phyloP scores from a whole-genome alignment of 2,113 vertebrate species.

The Panurus biarmicus region DNA sequence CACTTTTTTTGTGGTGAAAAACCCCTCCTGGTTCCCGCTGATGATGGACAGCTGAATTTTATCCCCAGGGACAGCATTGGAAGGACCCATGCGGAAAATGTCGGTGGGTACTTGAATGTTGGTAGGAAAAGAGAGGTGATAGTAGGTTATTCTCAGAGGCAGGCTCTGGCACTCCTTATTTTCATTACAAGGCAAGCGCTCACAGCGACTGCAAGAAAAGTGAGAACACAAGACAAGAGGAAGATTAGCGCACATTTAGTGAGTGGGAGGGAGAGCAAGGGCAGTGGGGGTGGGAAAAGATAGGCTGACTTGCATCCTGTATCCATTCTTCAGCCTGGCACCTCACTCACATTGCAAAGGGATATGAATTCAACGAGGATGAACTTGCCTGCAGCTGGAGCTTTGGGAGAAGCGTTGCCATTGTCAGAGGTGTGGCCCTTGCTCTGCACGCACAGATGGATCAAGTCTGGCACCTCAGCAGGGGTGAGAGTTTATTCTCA shows the following conservation, averaged over 20 bases:
- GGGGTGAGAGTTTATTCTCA: not conserved
- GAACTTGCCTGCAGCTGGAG: not conserved
- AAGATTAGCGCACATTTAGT: constrained; percentile 65
- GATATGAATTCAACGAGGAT: not conserved
- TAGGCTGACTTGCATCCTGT: not conserved
- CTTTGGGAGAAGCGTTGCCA: not conserved
- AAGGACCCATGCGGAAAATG: constrained; percentile 97
- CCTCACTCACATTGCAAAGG: not conserved
- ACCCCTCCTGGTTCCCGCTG: constrained; percentile 85
- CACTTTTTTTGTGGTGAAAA: constrained; percentile 81
- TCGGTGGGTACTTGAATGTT: constrained; percentile 89
- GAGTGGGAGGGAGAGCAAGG: constrained; percentile 44
- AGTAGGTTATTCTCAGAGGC: constrained; percentile 97
- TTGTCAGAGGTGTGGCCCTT: not conserved
- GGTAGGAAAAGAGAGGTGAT: constrained; percentile 97
- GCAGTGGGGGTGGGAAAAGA: not conserved
- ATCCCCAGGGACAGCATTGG: constrained; percentile 81
- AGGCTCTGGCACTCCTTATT: constrained; percentile 90
- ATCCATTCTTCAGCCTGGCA: not conserved
- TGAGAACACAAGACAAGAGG: constrained; percentile 71
- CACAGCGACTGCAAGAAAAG: constrained; percentile 93
- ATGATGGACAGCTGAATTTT: constrained; percentile 87
- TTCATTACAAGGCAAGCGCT: constrained; percentile 98
- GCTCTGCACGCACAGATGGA: not conserved
- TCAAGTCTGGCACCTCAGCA: not conserved